Evolutionary conservation across 2,113 vertebrate genomes (phyloP), one percentile per base, ranked within the genome.

Genomic region (Acrocephalus arundinaceus): DNA sequence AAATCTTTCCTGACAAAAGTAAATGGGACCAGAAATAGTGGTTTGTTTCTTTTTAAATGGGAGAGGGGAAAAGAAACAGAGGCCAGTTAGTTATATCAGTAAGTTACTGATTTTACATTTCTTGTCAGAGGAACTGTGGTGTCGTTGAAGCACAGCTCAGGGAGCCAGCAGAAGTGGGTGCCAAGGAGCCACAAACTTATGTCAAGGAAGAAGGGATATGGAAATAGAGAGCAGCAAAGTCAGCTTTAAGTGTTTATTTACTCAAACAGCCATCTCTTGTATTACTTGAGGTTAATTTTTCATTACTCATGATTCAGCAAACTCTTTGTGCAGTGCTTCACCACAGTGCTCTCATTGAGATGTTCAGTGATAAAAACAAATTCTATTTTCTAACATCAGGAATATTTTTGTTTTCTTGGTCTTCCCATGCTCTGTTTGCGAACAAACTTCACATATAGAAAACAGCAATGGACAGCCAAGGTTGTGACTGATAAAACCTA

Each of bases 401-500:
- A 49, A 43, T 73, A 65, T 66, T 41, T 39, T 83, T n/a, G 5
- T 61, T 59, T 10, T 30, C 11, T 80, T 59, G 14, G 33, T n/a
- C 6, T 89, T 97, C 90, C 48, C 54, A 16, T 59, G 10, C n/a
- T 12, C 1, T 55, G 45, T 88, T 95, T 92, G 51, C 2, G 37
- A 72, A 59, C 31, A 90, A 58, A 12, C 35, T 90, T 89, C n/a
- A 35, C 24, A 74, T 93, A 54, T 77, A 95, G 75, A 67, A 96
- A 95, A 85, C 41, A 33, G 10, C 30, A 72, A 49, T 95, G 77
- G 35, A 16, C 90, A 95, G 72, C 13, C 61, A 90, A 94, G 61
- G 55, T 89, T 95, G 65, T 43, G 85, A 73, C 8, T 88, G 79
- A 91, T 93, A 95, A 96, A 97, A 97, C 92, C 23, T 87, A 49